Base-by-base conservation (phyloP, 2,113 vertebrate genomes). In the Xiphophorus couchianus region DNA sequence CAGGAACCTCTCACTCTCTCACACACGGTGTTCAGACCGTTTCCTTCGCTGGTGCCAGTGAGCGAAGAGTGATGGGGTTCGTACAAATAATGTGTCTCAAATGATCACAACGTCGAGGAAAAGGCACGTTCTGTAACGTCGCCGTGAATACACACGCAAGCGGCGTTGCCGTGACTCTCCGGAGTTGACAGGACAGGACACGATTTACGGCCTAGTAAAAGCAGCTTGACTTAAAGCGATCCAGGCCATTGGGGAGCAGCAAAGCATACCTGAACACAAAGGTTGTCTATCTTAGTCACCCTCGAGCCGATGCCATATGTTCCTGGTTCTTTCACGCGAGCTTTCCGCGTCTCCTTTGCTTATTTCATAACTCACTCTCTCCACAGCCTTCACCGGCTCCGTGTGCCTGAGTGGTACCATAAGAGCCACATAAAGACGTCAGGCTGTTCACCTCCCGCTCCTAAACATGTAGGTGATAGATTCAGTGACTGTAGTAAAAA, bases 391-490 rank as follows among this genome's bases (percentile, higher is more conserved):
- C 80, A 76, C 73, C 68, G 39, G 63, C 77, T 69, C 65, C 25
- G 22, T 35, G 67, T 11, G 62, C 63, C 75, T 72, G 74, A 86
- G 83, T 76, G 80, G 76, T 76, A 73, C 69, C 69, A 71, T 31
- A 60, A 84, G 76, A 80, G 73, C 71, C 17, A 19, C 64, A 84
- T 85, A 84, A 87, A 90, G 71, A 82, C 88, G 86, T 88, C 89
- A 80, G 68, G 67, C 27, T 65, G 10, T 80, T 84, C 74, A 70
- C 35, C 70, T 82, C 27, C 35, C 39, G 74, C 75, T 74, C 80
- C 68, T 74, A 76, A 82, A 74, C 62, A 68, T 72, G 76, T 72
- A 85, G 86, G 83, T 84, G 90, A 90, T 71, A 69, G 76, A 87
- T 80, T 85, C 60, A 60, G 83, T 78, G 74, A 77, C 71, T 73